Evolutionary conservation across 2,797 vertebrate genomes (phyloP), one percentile per base, ranked within the genome.

Genomic region (Peromyscus eremicus): DNA sequence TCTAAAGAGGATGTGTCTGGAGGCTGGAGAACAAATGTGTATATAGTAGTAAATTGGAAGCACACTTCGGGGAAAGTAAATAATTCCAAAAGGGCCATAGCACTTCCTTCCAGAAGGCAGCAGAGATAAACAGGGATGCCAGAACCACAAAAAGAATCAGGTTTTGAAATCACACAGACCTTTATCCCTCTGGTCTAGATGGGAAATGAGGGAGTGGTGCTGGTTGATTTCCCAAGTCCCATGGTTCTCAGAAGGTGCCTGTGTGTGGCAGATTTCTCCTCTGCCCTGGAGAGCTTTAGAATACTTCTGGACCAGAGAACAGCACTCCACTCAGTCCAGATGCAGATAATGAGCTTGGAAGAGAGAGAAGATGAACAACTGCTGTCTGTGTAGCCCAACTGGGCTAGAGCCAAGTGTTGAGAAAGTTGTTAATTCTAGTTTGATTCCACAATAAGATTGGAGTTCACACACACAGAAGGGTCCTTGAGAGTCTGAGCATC

Each of bases 261-360:
- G 6, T 68, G 55, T 75, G 21, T 25, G 55, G 93, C 37, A 2
- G 23, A 34, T 34, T 73, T 43, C 75, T 64, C n/a, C 92, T 94
- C 12, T 29, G n/a, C 76, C 84, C 62, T 95, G 37, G 82, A 92
- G 80, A 92, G 71, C 29, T 89, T 62, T 70, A 77, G 34, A 87
- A 46, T 49, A 66, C 52, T 92, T 95, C 64, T 79, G 60, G 92
- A 55, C 88, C 40, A 2, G 37, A 95, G 76, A 94, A 97, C 57
- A 95, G 95, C 77, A 25, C 43, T 90, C 82, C 86, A 94, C 94
- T 95, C 68, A 84, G 60, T 82, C 25, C 27, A 77, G 91, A 89
- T 73, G 46, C 76, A 91, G 95, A 97, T 88, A 92, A 90, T 37
- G 79, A 71, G 60, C 89, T 66, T 49, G 25, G 75, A 21, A 85